phyloP scores from a whole-genome alignment of 2,888 invertebrate species.

The Eristalinus aeneus region DNA sequence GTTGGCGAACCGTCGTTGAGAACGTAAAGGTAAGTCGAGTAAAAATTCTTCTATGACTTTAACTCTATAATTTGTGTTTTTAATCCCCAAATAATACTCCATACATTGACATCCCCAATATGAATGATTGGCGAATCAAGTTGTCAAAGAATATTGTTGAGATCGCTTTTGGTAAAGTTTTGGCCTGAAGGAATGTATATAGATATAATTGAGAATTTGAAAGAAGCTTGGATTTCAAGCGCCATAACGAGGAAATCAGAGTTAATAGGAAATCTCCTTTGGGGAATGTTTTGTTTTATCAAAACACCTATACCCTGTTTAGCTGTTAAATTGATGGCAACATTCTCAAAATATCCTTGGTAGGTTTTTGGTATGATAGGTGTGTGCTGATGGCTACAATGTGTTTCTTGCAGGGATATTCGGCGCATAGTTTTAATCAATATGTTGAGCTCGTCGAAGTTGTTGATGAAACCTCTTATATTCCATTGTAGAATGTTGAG shows the following conservation, averaged over 20 bases:
- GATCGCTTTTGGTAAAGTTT: not conserved
- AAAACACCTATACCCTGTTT: conserved; percentile 16
- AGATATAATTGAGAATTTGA: conserved; percentile 1
- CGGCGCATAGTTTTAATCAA: conserved; percentile 19
- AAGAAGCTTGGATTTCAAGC: not conserved
- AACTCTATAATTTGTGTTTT: conserved; percentile 14
- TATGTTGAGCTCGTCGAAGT: conserved; percentile 24
- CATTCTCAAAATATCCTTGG: conserved; percentile 1
- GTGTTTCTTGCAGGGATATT: conserved; percentile 25
- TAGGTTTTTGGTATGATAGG: not conserved
- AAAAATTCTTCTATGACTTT: conserved; percentile 1
- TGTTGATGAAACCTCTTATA: conserved; percentile 7
- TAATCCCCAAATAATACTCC: conserved; percentile 21
- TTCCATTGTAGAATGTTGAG: conserved; percentile 5
- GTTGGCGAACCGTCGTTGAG: not conserved
- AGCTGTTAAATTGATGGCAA: not conserved
- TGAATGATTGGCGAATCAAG: not conserved
- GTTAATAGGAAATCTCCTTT: not conserved
- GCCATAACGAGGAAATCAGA: not conserved
- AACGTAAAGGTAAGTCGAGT: not conserved
- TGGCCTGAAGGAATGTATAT: conserved; percentile 16
- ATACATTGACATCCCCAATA: conserved; percentile 26
- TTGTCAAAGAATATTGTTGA: not conserved
- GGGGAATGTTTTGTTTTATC: conserved; percentile 21
- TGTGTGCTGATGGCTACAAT: not conserved